Base-by-base conservation (phyloP, 2,797 vertebrate species). In the Sebastes taczanowskii region DNA sequence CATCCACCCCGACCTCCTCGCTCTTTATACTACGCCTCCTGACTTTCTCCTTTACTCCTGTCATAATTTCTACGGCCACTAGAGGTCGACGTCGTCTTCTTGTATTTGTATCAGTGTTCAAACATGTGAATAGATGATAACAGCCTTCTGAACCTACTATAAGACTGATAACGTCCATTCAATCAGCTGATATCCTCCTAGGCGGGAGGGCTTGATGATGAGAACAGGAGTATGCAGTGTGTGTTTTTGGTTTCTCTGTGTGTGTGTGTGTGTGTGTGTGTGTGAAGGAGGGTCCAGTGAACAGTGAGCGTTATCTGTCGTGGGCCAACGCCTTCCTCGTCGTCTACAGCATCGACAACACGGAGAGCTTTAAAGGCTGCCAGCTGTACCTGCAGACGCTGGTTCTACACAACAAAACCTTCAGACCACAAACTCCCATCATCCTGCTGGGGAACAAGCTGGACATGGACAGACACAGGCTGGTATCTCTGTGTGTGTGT, bases 381-480 rank as follows among this genome's bases (percentile, higher is more conserved):
- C 94, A 95, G 88, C 89, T 82, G 69, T 99, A 98, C 89, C 91
- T 99, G 55, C 95, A 98, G 64, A 91, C 95, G 1, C 93, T 98
- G 0, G 88, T 95, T 4, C 78, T 92, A 71, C 96, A 97, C 0
- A 82, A 91, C 0, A 96, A 92, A 88, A 95, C 95, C 70, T 92
- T 94, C 1, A 96, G 95, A 69, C 94, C 88, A 2, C 92, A 84
- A 78, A 83, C 84, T 42, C 97, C 97, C 0, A 85, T 97, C 71
- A 91, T 98, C 68, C 94, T 99, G 72, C 91, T 98, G 90, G 97
- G 97, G 30, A 99, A 97, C 95, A 99, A 99, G 92, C 91, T 98
- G 91, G 98, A 99, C 90, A 97, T 99, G 97, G 97, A 98, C 76
- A 95, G 97, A 95, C 97, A 99, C 95, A 97, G 98, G 98, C 97